Percentiles rank a stretch among this genome's conserved stretches.
phyloP scores from a whole-genome alignment of 1,140 invertebrate species.

The Heliothis subflexa region DNA sequence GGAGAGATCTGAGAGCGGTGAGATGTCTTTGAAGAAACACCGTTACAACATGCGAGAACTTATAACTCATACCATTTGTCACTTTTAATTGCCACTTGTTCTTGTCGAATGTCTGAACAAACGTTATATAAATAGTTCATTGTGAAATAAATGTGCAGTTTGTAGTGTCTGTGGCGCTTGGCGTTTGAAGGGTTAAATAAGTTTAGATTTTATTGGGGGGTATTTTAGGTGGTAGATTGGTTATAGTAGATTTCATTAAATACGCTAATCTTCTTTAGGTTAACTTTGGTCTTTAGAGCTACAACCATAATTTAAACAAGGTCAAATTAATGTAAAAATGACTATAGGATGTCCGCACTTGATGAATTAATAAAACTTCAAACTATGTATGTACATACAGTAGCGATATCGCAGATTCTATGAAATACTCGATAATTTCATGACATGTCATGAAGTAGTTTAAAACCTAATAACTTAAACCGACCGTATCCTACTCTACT shows the following conservation, averaged over 20 bases:
- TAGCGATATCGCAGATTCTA: no score
- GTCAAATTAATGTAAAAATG: no score
- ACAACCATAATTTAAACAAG: no score
- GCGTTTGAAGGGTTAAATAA: background rate
- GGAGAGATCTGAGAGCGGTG: slow-evolving; percentile 68
- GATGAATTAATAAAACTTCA: no score
- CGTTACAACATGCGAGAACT: slow-evolving; percentile 57
- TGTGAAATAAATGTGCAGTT: slow-evolving; percentile 76
- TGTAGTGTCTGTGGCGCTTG: slow-evolving; percentile 5
- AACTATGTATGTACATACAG: no score
- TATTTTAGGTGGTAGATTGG: background rate
- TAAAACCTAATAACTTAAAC: no score
- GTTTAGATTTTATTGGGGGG: background rate
- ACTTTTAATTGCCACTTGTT: slow-evolving; percentile 85
- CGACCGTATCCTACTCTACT: no score
- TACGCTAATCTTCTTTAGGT: no score
- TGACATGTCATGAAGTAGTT: no score
- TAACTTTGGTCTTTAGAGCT: no score
- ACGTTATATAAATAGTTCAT: slow-evolving; percentile 83
- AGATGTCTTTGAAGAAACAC: slow-evolving; percentile 64
- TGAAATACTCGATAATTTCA: no score
- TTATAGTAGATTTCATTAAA: background rate
- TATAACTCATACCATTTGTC: slow-evolving; percentile 84
- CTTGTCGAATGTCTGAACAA: slow-evolving; percentile 78
- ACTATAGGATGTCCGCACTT: no score